Conservation (phyloP, 2,113 vertebrate genomes). For the Stegastes partitus region DNA sequence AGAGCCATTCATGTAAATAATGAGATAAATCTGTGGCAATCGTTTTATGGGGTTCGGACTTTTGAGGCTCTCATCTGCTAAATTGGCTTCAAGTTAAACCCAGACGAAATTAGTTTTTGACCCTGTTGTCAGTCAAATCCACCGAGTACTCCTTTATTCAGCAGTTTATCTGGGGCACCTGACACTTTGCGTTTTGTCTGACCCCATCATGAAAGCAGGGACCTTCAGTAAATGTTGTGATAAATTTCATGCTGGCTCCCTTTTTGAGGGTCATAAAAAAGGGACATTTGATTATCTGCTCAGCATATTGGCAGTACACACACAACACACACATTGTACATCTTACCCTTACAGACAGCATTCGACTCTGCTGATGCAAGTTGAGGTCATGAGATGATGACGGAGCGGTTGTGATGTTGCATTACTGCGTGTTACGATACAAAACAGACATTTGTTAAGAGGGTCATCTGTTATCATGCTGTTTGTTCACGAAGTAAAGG, state of each 20-base stretch:
- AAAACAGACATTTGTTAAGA: constrained; percentile 61
- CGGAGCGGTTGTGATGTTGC: constrained; percentile 35
- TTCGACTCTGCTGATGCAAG: constrained; percentile 44
- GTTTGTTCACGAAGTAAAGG: constrained; percentile 47
- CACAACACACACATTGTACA: neutral
- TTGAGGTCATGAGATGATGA: constrained; percentile 45
- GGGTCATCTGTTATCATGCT: constrained; percentile 42
- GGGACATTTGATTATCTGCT: neutral
- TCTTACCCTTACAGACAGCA: neutral
- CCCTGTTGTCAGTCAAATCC: neutral
- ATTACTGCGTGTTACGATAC: constrained; percentile 41
- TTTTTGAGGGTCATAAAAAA: neutral
- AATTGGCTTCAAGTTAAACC: constrained; percentile 17
- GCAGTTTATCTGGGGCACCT: constrained; percentile 11
- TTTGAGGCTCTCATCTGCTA: constrained; percentile 7
- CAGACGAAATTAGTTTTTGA: constrained; percentile 9
- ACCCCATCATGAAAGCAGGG: neutral
- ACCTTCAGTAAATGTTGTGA: neutral
- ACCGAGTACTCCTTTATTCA: neutral
- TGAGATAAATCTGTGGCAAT: constrained; percentile 24
- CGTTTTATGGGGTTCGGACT: constrained; percentile 1
- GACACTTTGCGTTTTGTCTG: constrained; percentile 14
- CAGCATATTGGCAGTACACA: neutral
- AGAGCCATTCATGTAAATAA: constrained; percentile 33
- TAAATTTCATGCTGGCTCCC: neutral